A percentile compares a stretch with the other conserved stretches of the same genome.
Evolutionary conservation across 2,113 vertebrate species (phyloP).

Genomic region (Orthonyx spaldingii): DNA sequence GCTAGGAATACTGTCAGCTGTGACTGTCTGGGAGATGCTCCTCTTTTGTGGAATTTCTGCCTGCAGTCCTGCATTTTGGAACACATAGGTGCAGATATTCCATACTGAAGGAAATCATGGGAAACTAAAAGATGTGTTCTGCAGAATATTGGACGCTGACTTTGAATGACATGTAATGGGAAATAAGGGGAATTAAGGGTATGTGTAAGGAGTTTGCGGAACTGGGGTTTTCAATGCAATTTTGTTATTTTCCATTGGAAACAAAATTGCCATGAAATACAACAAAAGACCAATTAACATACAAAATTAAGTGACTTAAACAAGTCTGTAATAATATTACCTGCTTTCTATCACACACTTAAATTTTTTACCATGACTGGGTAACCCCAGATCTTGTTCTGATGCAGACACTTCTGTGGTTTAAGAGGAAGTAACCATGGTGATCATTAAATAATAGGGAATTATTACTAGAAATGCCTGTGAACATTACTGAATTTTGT

Average conservation of each 20-base stretch:
- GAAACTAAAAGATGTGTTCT: neutral
- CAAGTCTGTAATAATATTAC: neutral
- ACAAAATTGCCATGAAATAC: neutral
- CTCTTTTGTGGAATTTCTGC: neutral
- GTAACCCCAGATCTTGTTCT: neutral
- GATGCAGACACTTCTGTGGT: neutral
- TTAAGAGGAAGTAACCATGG: neutral
- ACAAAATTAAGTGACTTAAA: neutral
- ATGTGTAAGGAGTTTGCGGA: neutral
- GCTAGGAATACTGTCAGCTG: neutral
- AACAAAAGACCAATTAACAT: neutral
- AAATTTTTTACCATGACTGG: neutral
- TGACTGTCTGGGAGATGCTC: neutral
- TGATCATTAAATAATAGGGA: neutral
- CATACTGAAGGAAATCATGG: rapidly evolving
- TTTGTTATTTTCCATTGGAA: neutral
- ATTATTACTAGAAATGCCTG: neutral
- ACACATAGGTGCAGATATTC: neutral
- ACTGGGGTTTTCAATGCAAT: neutral
- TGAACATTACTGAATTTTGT: neutral
- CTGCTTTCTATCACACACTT: neutral
- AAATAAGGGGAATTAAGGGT: neutral
- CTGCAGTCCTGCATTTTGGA: neutral
- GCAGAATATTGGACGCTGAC: neutral
- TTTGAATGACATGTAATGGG: neutral